Conservation (phyloP, 2,113 vertebrate species). For the Oncorhynchus masou region DNA sequence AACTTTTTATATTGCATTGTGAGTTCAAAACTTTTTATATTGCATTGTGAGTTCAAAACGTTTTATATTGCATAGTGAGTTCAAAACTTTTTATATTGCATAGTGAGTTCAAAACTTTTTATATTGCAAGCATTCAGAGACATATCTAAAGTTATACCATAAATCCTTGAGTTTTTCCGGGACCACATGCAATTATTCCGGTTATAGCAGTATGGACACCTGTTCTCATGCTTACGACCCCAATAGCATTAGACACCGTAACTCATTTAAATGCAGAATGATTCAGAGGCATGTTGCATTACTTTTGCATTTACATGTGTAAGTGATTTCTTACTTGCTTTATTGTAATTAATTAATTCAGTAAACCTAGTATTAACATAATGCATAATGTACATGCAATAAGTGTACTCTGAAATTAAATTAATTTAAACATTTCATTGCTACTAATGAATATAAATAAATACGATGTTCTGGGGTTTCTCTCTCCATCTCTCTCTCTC, state of each 20-base stretch:
- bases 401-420: slow-evolving; percentile 50
- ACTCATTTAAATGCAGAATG: background rate
- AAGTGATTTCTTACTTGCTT: slow-evolving; percentile 37
- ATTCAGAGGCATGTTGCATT: slow-evolving; percentile 32
- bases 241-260: slow-evolving; percentile 14
- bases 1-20: too few relatives aligned
- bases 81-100: too few relatives aligned
- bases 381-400: slow-evolving; percentile 66
- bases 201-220: slow-evolving; percentile 32
- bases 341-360: slow-evolving; percentile 55
- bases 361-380: slow-evolving; percentile 61
- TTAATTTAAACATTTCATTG: slow-evolving; percentile 51
- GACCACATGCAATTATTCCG: too few relatives aligned
- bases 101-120: too few relatives aligned
- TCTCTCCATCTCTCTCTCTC: background rate
- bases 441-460: slow-evolving; percentile 34
- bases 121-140: too few relatives aligned
- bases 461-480: background rate
- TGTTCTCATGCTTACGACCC: slow-evolving; percentile 39
- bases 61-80: background rate
- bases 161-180: too few relatives aligned
- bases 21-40: too few relatives aligned
- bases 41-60: too few relatives aligned
- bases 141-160: too few relatives aligned
- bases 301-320: slow-evolving; percentile 20